Conservation (phyloP, 2,113 vertebrate species). For the Sus scrofa region T2T-Sscrofa CM000812.6:141361001-141361500, state of each 20-base stretch:
- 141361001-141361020: background rate
- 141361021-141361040: background rate
- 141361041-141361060: background rate
- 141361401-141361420: conserved; percentile 16
- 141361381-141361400: background rate
- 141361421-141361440: background rate
- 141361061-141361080: conserved; percentile 15
- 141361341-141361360: background rate
- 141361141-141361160: background rate
- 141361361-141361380: conserved; percentile 9
- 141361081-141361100: background rate
- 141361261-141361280: conserved; percentile 11
- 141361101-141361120: background rate
- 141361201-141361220: conserved; percentile 17
- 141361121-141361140: background rate
- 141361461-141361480: background rate
- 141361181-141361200: conserved; percentile 2
- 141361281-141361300: background rate
- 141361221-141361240: background rate
- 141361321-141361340: background rate
- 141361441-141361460: conserved; percentile 37
- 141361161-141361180: background rate
- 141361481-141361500: background rate
- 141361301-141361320: background rate
- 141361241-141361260: background rate